phyloP scores from a whole-genome alignment of 2,113 vertebrate species.

The Ovis canadensis region DNA sequence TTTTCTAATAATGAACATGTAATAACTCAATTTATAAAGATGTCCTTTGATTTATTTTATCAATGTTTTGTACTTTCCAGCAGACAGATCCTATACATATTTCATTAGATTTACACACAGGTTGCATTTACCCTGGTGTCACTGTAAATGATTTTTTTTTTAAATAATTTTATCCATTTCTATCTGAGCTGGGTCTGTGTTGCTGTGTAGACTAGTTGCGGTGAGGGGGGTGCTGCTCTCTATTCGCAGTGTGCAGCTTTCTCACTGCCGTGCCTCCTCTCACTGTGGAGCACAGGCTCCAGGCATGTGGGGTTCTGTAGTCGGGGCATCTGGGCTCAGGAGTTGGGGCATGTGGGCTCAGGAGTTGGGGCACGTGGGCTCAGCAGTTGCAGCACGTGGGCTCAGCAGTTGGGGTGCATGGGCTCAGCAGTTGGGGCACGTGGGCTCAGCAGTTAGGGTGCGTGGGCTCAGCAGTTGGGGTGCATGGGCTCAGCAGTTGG shows the following conservation, averaged over 20 bases:
- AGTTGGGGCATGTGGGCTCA: too few species aligned
- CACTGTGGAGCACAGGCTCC: not conserved
- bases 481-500: rapidly evolving
- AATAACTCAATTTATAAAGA: not conserved
- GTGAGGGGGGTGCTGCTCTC: not conserved
- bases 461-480: rapidly evolving
- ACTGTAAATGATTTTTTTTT: not conserved
- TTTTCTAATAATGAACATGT: not conserved
- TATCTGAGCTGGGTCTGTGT: not conserved
- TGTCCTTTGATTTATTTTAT: not conserved
- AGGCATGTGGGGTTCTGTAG: not conserved
- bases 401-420: too few species aligned
- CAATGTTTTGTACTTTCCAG: not conserved
- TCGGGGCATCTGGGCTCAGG: rapidly evolving
- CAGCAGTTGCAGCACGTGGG: rapidly evolving
- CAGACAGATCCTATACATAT: not conserved
- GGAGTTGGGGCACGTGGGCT: too few species aligned
- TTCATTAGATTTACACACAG: not conserved
- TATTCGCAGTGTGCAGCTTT: not conserved
- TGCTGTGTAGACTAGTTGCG: not conserved
- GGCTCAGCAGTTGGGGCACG: too few species aligned
- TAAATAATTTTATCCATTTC: not conserved
- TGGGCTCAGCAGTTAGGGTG: too few species aligned
- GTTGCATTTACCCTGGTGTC: not conserved
- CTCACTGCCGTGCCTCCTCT: not conserved